Evolutionary conservation across 2,888 invertebrate genomes (phyloP).

Genomic region (Lasioglossum calceatum): DNA sequence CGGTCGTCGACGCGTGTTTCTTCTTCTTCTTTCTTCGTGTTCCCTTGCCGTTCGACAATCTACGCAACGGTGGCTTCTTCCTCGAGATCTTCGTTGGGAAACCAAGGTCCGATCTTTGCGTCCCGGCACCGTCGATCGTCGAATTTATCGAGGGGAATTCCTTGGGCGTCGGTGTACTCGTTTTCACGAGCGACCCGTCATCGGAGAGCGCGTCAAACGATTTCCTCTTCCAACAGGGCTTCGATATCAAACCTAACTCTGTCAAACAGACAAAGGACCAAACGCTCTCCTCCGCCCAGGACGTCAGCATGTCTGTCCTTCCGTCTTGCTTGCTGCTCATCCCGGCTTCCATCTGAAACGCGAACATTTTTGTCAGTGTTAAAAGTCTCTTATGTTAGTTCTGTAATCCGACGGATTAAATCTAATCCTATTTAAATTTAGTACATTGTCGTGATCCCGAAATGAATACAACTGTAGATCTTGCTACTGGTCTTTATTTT

Average conservation of each 20-base stretch:
- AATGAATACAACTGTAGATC: too few species aligned
- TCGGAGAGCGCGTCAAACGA: constrained; percentile 6
- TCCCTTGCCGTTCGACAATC: not conserved
- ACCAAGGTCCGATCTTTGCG: not conserved
- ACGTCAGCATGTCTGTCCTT: constrained; percentile 21
- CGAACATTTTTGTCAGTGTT: not conserved
- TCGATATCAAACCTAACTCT: constrained; percentile 67
- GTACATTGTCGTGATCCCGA: too few species aligned
- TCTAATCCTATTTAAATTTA: too few species aligned
- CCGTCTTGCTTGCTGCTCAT: not conserved
- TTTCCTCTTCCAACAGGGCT: constrained; percentile 26
- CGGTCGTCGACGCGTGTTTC: not conserved
- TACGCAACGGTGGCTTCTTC: not conserved
- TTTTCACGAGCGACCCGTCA: not conserved
- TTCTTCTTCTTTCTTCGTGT: not conserved
- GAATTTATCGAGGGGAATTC: constrained; percentile 4
- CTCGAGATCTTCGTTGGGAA: not conserved
- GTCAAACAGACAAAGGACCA: constrained; percentile 73
- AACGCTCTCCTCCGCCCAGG: constrained; percentile 62
- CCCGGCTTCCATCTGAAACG: constrained; percentile 35
- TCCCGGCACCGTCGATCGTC: not conserved
- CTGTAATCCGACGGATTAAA: too few species aligned
- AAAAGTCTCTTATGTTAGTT: too few species aligned
- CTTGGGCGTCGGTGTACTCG: not conserved
- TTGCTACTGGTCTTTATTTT: too few species aligned